phyloP scores from a whole-genome alignment of 2,113 vertebrate genomes.

The Centropus bengalensis region DNA sequence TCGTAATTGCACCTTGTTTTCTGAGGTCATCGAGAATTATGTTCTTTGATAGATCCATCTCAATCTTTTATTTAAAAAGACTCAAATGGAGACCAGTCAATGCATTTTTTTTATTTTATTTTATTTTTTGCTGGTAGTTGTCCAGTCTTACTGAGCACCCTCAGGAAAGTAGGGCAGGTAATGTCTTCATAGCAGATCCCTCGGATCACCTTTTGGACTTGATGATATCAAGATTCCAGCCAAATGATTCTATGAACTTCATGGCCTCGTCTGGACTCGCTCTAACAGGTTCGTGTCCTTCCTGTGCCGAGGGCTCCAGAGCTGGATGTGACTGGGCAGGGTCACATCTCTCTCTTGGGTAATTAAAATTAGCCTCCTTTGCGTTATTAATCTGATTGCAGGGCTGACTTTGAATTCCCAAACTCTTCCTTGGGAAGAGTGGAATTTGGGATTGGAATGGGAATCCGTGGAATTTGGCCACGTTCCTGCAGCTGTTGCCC shows the following conservation, averaged over 20 bases:
- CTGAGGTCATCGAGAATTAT: not conserved
- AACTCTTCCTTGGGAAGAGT: not conserved
- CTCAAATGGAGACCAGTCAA: accelerated
- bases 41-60: accelerated
- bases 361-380: not conserved
- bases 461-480: not conserved
- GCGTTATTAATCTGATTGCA: not conserved
- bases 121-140: not conserved
- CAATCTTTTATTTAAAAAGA: not conserved
- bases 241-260: too few species aligned
- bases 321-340: not conserved
- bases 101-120: not conserved
- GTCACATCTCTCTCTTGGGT: not conserved
- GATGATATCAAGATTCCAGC: too few species aligned
- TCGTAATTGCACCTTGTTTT: not conserved
- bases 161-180: not conserved
- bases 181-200: not conserved
- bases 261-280: too few species aligned
- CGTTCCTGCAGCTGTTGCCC: not conserved
- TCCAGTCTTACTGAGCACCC: not conserved
- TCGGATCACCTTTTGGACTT: too few species aligned
- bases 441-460: too few species aligned
- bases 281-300: too few species aligned
- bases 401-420: not conserved
- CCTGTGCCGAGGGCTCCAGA: too few species aligned